Evolutionary conservation across 2,113 vertebrate species (phyloP).

Genomic region (Rynchops niger): DNA sequence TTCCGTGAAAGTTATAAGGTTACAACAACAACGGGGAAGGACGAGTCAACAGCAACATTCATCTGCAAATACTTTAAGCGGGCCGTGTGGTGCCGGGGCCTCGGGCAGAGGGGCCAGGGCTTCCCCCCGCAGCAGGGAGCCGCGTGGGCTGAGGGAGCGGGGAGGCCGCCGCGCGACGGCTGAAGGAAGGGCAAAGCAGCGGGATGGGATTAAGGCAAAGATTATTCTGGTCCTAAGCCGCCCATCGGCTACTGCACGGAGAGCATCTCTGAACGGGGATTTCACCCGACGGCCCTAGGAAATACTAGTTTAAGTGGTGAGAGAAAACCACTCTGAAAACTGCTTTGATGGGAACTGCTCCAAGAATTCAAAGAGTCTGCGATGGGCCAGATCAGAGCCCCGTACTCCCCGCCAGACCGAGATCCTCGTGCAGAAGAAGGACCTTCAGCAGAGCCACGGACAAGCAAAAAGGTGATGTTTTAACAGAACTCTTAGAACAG

Average conservation of each 20-base stretch:
- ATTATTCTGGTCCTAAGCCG: background rate
- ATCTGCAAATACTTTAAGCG: background rate
- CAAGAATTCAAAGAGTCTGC: background rate
- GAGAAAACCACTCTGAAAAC: background rate
- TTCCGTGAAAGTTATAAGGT: background rate
- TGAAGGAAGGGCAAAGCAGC: background rate
- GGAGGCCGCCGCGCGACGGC: background rate
- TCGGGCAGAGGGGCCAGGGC: rapidly evolving
- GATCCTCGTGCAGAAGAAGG: background rate
- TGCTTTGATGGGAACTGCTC: background rate
- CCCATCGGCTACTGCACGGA: background rate
- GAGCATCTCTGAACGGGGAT: background rate
- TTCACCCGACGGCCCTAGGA: background rate
- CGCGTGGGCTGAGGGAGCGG: background rate
- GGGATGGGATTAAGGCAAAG: slow-evolving; percentile 9
- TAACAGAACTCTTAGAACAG: background rate
- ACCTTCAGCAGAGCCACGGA: background rate
- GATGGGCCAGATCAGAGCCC: background rate
- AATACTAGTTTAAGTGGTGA: background rate
- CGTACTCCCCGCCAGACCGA: rapidly evolving
- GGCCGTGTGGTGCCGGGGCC: background rate
- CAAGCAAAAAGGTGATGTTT: background rate
- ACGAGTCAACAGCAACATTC: background rate
- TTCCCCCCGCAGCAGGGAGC: background rate
- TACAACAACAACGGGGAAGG: background rate